phyloP scores from a whole-genome alignment of 2,797 vertebrate genomes.

The Xerus rutilus region DNA sequence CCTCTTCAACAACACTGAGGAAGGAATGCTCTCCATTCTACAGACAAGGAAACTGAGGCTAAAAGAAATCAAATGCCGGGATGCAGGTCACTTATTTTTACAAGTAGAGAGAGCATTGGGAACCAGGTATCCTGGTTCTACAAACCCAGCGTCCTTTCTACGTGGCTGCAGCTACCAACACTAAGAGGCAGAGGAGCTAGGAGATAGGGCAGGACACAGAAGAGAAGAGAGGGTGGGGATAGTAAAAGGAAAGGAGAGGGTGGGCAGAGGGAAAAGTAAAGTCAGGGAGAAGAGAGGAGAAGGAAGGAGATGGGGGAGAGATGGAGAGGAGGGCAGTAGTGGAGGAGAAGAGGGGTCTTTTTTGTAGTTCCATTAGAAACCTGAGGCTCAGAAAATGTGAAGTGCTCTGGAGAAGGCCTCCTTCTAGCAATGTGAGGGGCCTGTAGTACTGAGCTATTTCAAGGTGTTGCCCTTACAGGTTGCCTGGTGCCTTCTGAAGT shows the following conservation, averaged over 20 bases:
- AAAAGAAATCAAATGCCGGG: background rate
- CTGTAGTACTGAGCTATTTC: fast-evolving
- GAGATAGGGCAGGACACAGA: background rate
- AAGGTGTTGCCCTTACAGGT: too few relatives aligned
- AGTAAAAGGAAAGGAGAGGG: too few relatives aligned
- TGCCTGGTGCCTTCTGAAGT: background rate
- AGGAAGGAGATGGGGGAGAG: background rate
- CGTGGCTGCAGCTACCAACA: background rate
- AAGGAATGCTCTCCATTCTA: background rate
- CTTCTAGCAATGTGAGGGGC: fast-evolving
- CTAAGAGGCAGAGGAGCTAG: background rate
- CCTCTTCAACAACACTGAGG: background rate
- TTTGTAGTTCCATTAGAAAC: background rate
- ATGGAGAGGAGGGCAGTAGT: background rate
- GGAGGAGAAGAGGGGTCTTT: fast-evolving
- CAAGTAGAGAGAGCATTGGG: background rate
- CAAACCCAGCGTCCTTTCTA: background rate
- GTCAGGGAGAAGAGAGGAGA: too few relatives aligned
- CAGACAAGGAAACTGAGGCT: background rate
- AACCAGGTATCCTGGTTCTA: background rate
- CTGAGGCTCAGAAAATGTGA: background rate
- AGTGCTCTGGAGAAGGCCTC: background rate
- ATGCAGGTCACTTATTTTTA: too few relatives aligned
- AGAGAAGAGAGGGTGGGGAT: background rate
- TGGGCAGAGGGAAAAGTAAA: too few relatives aligned